Evolutionary conservation across 2,888 invertebrate species (phyloP), one percentile per base, ranked within the genome.

Genomic region (Andricus curvator): DNA sequence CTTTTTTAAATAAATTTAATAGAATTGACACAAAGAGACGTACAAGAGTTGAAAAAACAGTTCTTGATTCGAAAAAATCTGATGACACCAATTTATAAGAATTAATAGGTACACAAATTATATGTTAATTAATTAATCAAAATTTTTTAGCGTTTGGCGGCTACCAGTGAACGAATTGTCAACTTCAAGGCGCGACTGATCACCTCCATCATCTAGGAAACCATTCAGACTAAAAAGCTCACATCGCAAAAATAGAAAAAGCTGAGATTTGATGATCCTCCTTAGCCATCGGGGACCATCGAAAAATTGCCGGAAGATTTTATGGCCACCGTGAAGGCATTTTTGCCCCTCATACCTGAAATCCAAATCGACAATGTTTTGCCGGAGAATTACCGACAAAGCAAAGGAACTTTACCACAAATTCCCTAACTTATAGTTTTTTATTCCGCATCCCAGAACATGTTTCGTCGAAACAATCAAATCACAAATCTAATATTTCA

Each of bases 121-220:
- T 48, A 17, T 60, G 0, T 70, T 70, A 51, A 78, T 51, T 25
- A 79, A 13, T 65, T 37, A 11, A 44, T 44, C 41, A 60, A 9
- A 78, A 93, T 93, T 78, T 80, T 84, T 70, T 93, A 96, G 96
- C 96, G 96, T 89, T 94, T 97, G 93, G 97, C 97, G 82, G 97
- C 97, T 93, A 97, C 97, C 92, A 97, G 97, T 93, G 97, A 97
- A 94, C 95, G 97, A 93, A 96, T 97, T 94, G 97, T 97, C 91
- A 97, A 97, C 96, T 97, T 97, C 96, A 97, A 97, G 94, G 97
- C 97, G 93, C 96, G 97, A 94, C 94, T 97, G 91, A 96, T 97
- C 93, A 97, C 97, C 90, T 96, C 97, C 88, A 96, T 97, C 93
- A 97, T 97, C 94, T 97, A 97, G 87, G 83, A 78, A 68, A 74